Evolutionary conservation across 2,797 vertebrate genomes (phyloP).

Genomic region (Gephyroberyx darwinii): DNA sequence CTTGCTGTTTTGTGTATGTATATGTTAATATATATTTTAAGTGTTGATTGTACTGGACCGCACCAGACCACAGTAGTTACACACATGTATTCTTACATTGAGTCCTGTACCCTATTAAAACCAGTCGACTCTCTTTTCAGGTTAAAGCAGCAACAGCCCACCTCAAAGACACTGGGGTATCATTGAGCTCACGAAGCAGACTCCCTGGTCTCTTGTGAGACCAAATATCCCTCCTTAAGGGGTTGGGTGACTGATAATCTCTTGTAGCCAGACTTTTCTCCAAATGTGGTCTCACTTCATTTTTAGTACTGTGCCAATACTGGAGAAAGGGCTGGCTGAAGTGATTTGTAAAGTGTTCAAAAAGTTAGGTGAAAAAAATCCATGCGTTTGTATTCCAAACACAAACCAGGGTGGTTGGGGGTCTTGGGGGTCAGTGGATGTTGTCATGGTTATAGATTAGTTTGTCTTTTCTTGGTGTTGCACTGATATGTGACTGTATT

Average conservation of each 20-base stretch:
- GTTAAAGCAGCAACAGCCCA: background rate
- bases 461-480: slow-evolving; percentile 10
- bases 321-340: slow-evolving; percentile 13
- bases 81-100: too few species aligned
- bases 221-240: slow-evolving; percentile 1
- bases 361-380: slow-evolving; percentile 2
- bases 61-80: too few species aligned
- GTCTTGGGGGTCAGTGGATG: slow-evolving; percentile 15
- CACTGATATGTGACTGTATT: slow-evolving; percentile 18
- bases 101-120: background rate
- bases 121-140: background rate
- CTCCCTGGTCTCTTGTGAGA: background rate
- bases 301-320: slow-evolving; percentile 11
- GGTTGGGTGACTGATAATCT: background rate
- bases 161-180: too few species aligned
- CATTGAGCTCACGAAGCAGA: too few species aligned
- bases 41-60: too few species aligned
- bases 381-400: slow-evolving; percentile 35
- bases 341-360: background rate
- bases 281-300: slow-evolving; percentile 23
- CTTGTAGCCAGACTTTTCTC: background rate
- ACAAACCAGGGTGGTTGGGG: slow-evolving; percentile 8
- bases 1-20: too few species aligned
- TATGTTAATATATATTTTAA: too few species aligned
- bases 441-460: background rate